Evolutionary conservation across 2,797 vertebrate genomes (phyloP).

Genomic region (Malacoctenus gilli): DNA sequence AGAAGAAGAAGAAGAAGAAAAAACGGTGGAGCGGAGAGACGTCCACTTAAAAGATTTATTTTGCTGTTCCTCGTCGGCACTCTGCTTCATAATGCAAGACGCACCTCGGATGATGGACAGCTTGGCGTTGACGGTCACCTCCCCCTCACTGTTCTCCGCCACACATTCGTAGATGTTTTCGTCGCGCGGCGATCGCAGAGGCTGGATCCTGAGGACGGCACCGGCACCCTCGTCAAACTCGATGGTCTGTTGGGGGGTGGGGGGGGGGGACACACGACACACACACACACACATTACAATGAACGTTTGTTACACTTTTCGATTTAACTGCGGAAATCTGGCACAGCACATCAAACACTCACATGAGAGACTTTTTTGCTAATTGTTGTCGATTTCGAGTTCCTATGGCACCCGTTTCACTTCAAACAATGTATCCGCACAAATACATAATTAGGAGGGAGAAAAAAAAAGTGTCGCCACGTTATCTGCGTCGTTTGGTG

Average conservation of each 20-base stretch:
- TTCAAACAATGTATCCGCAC: constrained; percentile 4
- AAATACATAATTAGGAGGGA: constrained; percentile 6
- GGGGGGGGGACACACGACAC: background rate
- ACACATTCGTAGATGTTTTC: constrained; percentile 97
- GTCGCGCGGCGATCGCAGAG: constrained; percentile 92
- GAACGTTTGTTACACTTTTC: too few relatives aligned
- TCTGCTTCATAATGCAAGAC: constrained; percentile 45
- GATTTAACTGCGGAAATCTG: too few relatives aligned
- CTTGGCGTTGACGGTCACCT: constrained; percentile 92
- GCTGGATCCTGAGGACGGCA: constrained; percentile 95
- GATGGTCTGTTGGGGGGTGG: constrained; percentile 84
- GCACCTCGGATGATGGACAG: constrained; percentile 98
- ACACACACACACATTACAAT: too few relatives aligned
- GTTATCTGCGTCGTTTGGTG: constrained; percentile 11
- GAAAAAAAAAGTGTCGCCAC: background rate
- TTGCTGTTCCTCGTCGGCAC: constrained; percentile 27
- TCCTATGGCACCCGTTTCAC: background rate
- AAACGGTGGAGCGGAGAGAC: constrained; percentile 20
- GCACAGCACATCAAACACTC: background rate
- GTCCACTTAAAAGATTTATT: constrained; percentile 44
- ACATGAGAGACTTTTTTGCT: too few relatives aligned
- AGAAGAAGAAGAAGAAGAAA: too few relatives aligned
- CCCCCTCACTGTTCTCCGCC: constrained; percentile 90
- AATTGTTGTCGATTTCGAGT: background rate
- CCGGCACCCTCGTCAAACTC: constrained; percentile 97